Percentiles rank a stretch among this genome's conserved stretches.
Conservation (phyloP, 2,888 invertebrate genomes). For the Coecobrya sp. region DNA sequence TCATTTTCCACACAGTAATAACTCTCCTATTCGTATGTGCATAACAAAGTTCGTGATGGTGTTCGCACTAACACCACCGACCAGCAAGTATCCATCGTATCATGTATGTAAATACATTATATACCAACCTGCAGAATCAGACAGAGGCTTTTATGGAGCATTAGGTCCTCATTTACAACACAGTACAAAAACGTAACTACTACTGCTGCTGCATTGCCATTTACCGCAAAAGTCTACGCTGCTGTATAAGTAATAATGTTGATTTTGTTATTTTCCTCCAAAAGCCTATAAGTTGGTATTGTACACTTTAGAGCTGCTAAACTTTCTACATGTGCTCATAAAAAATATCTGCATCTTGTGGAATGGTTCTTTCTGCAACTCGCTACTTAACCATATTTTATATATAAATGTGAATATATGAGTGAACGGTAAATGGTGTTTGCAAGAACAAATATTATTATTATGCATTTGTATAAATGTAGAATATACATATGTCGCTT, state of each 20-base stretch:
- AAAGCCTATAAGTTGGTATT: background rate
- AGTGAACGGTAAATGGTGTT: slow-evolving; percentile 2
- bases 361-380: background rate
- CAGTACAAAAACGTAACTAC: background rate
- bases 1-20: slow-evolving; percentile 69
- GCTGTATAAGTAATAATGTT: background rate
- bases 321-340: background rate
- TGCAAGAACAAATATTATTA: slow-evolving; percentile 43
- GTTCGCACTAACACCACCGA: background rate
- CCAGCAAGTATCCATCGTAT: background rate
- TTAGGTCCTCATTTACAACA: background rate
- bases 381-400: background rate
- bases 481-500: background rate
- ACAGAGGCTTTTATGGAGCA: background rate
- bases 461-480: slow-evolving; percentile 42
- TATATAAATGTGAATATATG: background rate
- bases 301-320: background rate
- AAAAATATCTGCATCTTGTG: background rate
- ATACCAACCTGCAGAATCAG: background rate
- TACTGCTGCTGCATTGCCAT: background rate
- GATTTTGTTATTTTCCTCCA: background rate
- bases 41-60: slow-evolving; percentile 17
- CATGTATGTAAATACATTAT: too few species aligned
- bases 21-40: slow-evolving; percentile 36
- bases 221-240: background rate